A percentile compares a stretch with the other conserved stretches of the same genome.
phyloP scores from a whole-genome alignment of 1,140 invertebrate species.

The Centruroides sculpturatus region DNA sequence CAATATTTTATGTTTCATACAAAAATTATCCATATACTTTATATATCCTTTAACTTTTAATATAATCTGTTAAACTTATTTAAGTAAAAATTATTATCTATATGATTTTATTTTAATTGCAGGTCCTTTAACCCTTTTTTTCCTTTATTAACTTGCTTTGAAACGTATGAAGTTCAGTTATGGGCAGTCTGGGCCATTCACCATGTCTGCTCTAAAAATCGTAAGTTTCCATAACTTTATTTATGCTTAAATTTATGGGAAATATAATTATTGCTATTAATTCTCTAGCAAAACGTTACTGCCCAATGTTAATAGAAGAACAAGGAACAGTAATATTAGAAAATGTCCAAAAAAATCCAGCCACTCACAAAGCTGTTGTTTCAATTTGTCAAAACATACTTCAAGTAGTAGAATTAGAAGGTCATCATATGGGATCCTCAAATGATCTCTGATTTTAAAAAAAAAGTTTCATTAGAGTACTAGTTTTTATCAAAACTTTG shows the following conservation, averaged over 20 bases:
- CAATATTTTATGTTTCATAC: no score
- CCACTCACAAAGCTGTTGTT: constrained; percentile 4
- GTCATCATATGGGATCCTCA: no score
- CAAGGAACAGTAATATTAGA: constrained; percentile 41
- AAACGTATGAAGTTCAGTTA: constrained; percentile 49
- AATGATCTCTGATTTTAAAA: no score
- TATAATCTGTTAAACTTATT: no score
- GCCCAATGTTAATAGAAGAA: constrained; percentile 50
- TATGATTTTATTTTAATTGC: not conserved
- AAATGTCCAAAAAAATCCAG: constrained; percentile 23
- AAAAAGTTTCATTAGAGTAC: no score
- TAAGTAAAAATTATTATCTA: no score
- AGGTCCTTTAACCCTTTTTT: constrained; percentile 62
- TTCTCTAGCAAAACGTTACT: constrained; percentile 51
- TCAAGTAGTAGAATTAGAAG: constrained; percentile 1
- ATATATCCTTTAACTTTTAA: no score
- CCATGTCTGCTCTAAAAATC: constrained; percentile 65
- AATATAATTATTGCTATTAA: no score
- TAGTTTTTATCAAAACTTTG: no score
- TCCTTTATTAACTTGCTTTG: constrained; percentile 42
- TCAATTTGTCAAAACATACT: constrained; percentile 14
- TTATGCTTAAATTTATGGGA: no score
- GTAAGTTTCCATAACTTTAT: constrained; percentile 28
- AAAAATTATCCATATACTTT: no score
- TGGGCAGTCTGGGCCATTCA: constrained; percentile 75